Percentiles rank a stretch among this genome's conserved stretches.
Conservation (phyloP, 1,140 invertebrate species). For the Pseudoatta argentina region DNA sequence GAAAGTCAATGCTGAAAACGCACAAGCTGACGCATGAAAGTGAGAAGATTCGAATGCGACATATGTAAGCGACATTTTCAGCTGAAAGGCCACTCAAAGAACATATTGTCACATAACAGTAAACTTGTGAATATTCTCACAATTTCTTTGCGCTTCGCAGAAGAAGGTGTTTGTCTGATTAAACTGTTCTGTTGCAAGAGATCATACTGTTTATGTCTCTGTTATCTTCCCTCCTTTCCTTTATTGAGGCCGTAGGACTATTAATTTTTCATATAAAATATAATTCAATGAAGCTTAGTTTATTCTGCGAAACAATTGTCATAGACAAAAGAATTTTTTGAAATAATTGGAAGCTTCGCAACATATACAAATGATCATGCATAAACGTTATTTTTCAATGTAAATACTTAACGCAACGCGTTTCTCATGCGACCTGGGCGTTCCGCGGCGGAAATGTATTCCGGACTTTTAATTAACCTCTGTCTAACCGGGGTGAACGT, state of each 20-base stretch:
- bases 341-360: slow-evolving; percentile 50
- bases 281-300: slow-evolving; percentile 25
- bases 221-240: neutral
- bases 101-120: slow-evolving; percentile 68
- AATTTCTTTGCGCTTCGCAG: neutral
- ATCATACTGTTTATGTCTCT: slow-evolving; percentile 36
- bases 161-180: slow-evolving; percentile 27
- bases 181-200: neutral
- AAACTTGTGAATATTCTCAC: slow-evolving; percentile 49
- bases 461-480: slow-evolving; percentile 61
- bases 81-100: slow-evolving; percentile 69
- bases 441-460: slow-evolving; percentile 57
- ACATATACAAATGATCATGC: slow-evolving; percentile 30
- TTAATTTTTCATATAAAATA: slow-evolving; percentile 30
- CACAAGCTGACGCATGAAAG: slow-evolving; percentile 66
- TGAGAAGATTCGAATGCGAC: slow-evolving; percentile 71
- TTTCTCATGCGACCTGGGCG: slow-evolving; percentile 44
- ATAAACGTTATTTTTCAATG: slow-evolving; percentile 38
- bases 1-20: slow-evolving; percentile 69
- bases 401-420: neutral
- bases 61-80: slow-evolving; percentile 72
- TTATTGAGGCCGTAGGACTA: slow-evolving; percentile 4
- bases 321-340: slow-evolving; percentile 27
- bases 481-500: slow-evolving; percentile 55
- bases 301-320: slow-evolving; percentile 33